phyloP scores from a whole-genome alignment of 2,113 vertebrate species.

The Hippocampus comes region DNA sequence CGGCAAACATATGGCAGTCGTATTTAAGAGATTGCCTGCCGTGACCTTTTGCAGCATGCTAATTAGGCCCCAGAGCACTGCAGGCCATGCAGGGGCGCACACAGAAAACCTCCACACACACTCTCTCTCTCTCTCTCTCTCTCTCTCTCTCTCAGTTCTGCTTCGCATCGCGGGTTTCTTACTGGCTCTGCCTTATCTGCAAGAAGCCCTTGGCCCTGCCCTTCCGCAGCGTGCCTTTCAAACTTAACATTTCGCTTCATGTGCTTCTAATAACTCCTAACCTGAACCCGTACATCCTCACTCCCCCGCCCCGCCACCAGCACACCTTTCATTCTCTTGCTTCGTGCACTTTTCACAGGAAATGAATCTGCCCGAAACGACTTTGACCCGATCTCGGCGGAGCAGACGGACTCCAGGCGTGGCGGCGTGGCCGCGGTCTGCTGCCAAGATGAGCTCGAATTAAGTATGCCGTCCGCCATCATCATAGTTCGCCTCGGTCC shows the following conservation, averaged over 20 bases:
- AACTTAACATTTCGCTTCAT: constrained; percentile 99
- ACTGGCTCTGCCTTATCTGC: constrained; percentile 80
- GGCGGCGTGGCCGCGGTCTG: constrained; percentile 80
- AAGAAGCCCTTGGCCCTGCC: constrained; percentile 76
- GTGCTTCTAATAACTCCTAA: constrained; percentile 99
- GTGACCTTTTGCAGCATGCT: constrained; percentile 92
- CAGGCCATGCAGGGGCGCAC: constrained; percentile 71
- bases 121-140: constrained; percentile 46
- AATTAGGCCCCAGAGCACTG: constrained; percentile 87
- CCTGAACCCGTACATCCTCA: constrained; percentile 70
- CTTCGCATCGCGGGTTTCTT: constrained; percentile 59
- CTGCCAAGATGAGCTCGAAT: constrained; percentile 92
- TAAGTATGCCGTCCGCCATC: constrained; percentile 96
- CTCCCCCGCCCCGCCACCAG: constrained; percentile 24
- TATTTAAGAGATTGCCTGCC: constrained; percentile 90
- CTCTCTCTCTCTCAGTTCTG: constrained; percentile 32
- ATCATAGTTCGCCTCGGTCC: constrained; percentile 92
- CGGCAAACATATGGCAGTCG: constrained; percentile 85
- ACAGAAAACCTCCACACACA: constrained; percentile 67
- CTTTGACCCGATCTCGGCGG: constrained; percentile 88
- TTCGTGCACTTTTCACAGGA: constrained; percentile 86
- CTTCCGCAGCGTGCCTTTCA: constrained; percentile 85
- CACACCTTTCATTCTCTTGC: constrained; percentile 53
- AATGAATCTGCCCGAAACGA: constrained; percentile 91
- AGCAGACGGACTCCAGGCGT: constrained; percentile 91